Conservation (phyloP, 2,888 invertebrate genomes). For the Micoletzkya japonica region DNA sequence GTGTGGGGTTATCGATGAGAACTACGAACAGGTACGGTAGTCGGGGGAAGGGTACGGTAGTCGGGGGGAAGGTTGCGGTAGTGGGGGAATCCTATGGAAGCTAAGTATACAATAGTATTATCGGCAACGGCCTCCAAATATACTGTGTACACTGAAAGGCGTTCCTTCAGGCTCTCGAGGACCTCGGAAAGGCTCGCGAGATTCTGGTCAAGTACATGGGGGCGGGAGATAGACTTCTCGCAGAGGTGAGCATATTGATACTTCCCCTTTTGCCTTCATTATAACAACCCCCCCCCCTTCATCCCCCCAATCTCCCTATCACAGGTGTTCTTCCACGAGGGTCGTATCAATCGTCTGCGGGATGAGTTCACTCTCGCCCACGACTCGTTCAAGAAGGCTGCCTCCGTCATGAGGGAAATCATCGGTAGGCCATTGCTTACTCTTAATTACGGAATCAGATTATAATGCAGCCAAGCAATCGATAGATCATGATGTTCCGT, state of each 20-base stretch:
- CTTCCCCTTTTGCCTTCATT: too few relatives aligned
- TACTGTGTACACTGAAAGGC: not conserved
- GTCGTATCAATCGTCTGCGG: conserved; percentile 20
- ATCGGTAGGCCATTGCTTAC: not conserved
- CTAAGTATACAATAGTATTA: not conserved
- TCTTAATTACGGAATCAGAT: not conserved
- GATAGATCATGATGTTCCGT: not conserved
- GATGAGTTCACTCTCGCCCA: not conserved
- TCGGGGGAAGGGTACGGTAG: too few relatives aligned
- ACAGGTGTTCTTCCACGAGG: conserved; percentile 22
- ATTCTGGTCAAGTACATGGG: not conserved
- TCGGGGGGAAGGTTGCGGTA: not conserved
- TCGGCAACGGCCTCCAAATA: not conserved
- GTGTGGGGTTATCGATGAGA: conserved; percentile 15
- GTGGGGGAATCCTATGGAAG: not conserved
- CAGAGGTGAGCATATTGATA: not conserved
- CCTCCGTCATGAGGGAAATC: not conserved
- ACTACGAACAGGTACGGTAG: conserved; percentile 19
- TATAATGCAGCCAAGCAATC: not conserved
- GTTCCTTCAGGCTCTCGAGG: conserved; percentile 10
- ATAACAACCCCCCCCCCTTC: too few relatives aligned
- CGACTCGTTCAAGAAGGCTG: conserved; percentile 18
- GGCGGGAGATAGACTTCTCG: not conserved
- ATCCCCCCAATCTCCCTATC: too few relatives aligned
- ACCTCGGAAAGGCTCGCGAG: conserved; percentile 13